Evolutionary conservation across 2,113 vertebrate species (phyloP).

Genomic region (Alces alces): DNA sequence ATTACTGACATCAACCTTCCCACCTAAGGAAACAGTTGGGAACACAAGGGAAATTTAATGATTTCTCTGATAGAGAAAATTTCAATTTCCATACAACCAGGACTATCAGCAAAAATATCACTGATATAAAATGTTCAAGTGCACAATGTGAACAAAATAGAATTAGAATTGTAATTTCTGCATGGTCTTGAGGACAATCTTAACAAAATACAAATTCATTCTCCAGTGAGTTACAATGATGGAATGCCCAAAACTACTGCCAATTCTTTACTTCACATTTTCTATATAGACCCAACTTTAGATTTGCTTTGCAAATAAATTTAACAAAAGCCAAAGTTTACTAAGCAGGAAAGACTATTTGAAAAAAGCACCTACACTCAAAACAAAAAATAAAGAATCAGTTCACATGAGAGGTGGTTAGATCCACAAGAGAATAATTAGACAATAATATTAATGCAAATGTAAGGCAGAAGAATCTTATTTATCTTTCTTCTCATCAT

Average conservation of each 20-base stretch:
- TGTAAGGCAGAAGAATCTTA: neutral
- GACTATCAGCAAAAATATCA: neutral
- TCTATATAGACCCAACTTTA: neutral
- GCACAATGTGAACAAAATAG: neutral
- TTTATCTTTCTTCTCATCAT: neutral
- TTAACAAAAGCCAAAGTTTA: neutral
- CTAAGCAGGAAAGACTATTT: neutral
- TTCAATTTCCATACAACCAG: neutral
- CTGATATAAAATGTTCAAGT: neutral
- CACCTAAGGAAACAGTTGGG: conserved; percentile 40
- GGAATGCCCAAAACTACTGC: neutral
- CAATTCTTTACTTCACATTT: neutral
- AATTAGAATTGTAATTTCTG: neutral
- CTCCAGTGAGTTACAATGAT: neutral
- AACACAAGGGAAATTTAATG: neutral
- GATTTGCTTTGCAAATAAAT: conserved; percentile 9
- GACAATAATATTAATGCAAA: neutral
- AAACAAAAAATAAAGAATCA: neutral
- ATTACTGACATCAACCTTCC: conserved; percentile 38
- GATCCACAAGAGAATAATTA: neutral
- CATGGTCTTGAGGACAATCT: neutral
- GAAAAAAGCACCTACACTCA: neutral
- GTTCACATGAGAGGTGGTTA: neutral
- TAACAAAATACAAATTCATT: neutral
- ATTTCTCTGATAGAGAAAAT: neutral